Evolutionary conservation across 2,888 invertebrate species (phyloP).

Genomic region (Drosophila subquinaria): DNA sequence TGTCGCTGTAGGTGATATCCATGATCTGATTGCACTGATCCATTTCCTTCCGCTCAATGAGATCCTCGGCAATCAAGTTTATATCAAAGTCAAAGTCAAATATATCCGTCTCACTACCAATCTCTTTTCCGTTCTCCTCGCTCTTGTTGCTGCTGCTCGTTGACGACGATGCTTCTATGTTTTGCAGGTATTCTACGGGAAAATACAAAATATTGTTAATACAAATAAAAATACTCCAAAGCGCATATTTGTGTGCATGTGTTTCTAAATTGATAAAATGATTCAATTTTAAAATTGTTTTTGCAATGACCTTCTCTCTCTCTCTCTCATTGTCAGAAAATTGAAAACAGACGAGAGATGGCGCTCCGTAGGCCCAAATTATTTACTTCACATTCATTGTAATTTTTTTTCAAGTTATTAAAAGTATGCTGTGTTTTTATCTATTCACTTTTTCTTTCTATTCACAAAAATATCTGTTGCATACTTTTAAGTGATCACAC

Average conservation of each 20-base stretch:
- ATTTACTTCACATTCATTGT: no score
- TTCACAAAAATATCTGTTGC: slow-evolving; percentile 32
- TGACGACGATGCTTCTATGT: slow-evolving; percentile 72
- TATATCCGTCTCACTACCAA: slow-evolving; percentile 69
- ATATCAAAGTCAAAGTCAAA: slow-evolving; percentile 83
- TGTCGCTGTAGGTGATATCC: slow-evolving; percentile 53
- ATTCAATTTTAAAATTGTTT: slow-evolving; percentile 1
- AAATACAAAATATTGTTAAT: slow-evolving; percentile 52
- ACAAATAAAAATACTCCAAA: slow-evolving; percentile 6
- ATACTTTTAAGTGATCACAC: slow-evolving; percentile 46
- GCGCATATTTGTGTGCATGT: slow-evolving; percentile 13
- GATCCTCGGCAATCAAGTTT: slow-evolving; percentile 78
- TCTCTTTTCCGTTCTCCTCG: slow-evolving; percentile 69
- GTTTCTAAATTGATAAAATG: slow-evolving; percentile 4
- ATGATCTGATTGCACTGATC: slow-evolving; percentile 62
- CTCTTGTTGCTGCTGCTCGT: slow-evolving; percentile 63
- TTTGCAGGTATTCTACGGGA: slow-evolving; percentile 81
- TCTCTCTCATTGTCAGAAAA: no score
- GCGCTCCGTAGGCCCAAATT: no score
- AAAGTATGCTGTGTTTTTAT: slow-evolving; percentile 8
- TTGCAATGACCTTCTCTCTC: slow-evolving; percentile 28
- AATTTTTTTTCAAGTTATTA: neutral
- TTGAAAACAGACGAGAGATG: no score
- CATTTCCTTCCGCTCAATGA: slow-evolving; percentile 62
- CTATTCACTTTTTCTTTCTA: neutral